These are phyloP conservation scores for Microctenopoma lineatum DNA, from an alignment of 2,797 vertebrate species.

Conservation along the genomic window DNA sequence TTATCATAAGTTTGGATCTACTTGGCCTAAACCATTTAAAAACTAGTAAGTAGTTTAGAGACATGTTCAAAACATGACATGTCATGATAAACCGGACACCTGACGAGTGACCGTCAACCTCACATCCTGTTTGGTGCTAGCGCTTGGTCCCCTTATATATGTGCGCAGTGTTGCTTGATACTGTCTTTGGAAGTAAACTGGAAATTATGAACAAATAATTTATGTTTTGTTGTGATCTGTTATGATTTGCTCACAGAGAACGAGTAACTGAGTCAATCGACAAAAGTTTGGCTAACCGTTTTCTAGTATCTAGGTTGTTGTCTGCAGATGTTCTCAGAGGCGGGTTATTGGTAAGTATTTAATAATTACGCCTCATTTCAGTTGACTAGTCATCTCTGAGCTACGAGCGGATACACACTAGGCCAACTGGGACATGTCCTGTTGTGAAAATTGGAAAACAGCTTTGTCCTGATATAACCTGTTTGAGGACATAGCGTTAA, in stretches of 20 bases:
- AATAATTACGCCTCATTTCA: conserved; percentile 51
- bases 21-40: too few species aligned
- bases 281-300: conserved; percentile 34
- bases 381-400: conserved; percentile 31
- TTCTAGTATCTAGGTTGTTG: conserved; percentile 49
- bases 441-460: conserved; percentile 14
- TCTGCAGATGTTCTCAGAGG: conserved; percentile 52
- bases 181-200: conserved; percentile 7
- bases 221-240: conserved; percentile 2
- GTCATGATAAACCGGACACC: too few species aligned
- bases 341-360: conserved; percentile 58
- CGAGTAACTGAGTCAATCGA: conserved; percentile 29
- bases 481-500: conserved; percentile 21
- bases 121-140: too few species aligned
- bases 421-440: conserved; percentile 37
- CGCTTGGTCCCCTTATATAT: too few species aligned
- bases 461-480: conserved; percentile 47
- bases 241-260: conserved; percentile 24
- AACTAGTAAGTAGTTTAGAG: too few species aligned
- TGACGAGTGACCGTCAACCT: too few species aligned
- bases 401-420: conserved; percentile 34
- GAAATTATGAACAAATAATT: conserved; percentile 33
- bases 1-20: too few species aligned
- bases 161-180: too few species aligned
- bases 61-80: too few species aligned